Evolutionary conservation across 2,113 vertebrate species (phyloP).

Genomic region (Hirundichthys speculiger): DNA sequence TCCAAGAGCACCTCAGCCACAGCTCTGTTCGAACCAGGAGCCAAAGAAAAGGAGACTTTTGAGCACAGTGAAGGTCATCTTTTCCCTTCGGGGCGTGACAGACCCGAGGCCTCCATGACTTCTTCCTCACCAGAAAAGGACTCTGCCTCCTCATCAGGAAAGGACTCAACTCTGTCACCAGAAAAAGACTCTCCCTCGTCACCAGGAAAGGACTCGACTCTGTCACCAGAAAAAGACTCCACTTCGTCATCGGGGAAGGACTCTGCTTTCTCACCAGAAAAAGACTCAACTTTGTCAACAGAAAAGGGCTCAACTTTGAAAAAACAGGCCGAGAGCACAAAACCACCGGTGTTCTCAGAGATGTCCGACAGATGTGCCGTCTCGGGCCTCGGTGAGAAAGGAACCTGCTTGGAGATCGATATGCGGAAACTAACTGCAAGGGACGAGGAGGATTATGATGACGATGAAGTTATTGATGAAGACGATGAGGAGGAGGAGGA

Average conservation of each 20-base stretch:
- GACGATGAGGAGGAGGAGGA: conserved; percentile 75
- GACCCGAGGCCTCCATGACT: conserved; percentile 60
- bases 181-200: too few species aligned
- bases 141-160: too few species aligned
- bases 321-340: conserved; percentile 13
- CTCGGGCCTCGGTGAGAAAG: conserved; percentile 70
- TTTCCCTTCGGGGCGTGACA: conserved; percentile 57
- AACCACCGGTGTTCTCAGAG: conserved; percentile 1
- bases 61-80: conserved; percentile 17
- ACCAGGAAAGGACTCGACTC: too few species aligned
- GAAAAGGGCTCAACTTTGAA: conserved; percentile 36
- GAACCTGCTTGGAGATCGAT: conserved; percentile 67
- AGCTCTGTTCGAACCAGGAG: conserved; percentile 30
- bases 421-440: conserved; percentile 77
- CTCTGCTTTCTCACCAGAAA: conserved; percentile 28
- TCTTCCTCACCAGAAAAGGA: background rate
- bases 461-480: conserved; percentile 70
- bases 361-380: conserved; percentile 25
- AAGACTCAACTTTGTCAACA: conserved; percentile 43
- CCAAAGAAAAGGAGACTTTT: conserved; percentile 29
- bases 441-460: conserved; percentile 82
- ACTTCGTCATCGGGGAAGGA: too few species aligned
- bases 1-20: conserved; percentile 34
- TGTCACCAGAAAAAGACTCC: too few species aligned
- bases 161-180: too few species aligned